Evolutionary conservation across 1,140 invertebrate genomes (phyloP).

Genomic region (Arctopsyche grandis): DNA sequence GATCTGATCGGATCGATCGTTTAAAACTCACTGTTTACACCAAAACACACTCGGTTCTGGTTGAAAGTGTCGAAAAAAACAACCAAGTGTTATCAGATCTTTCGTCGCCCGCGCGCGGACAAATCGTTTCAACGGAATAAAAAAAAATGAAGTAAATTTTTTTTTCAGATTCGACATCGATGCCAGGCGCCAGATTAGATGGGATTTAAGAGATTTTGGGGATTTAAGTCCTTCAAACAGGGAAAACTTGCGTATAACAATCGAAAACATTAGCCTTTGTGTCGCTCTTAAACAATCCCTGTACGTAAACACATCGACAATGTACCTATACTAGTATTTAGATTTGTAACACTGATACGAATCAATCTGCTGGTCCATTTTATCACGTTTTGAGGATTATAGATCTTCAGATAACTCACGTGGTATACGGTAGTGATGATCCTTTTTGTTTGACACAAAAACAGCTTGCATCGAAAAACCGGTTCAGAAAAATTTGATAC

Average conservation of each 20-base stretch:
- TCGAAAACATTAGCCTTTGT: background rate
- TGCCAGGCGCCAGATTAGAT: conserved; percentile 52
- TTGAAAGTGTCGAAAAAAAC: background rate
- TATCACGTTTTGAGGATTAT: too few species aligned
- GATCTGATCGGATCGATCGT: background rate
- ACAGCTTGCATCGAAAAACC: too few species aligned
- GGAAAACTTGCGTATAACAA: background rate
- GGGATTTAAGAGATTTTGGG: conserved; percentile 29
- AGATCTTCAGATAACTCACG: too few species aligned
- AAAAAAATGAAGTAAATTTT: background rate
- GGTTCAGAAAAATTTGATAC: too few species aligned
- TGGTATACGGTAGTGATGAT: too few species aligned
- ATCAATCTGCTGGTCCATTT: too few species aligned
- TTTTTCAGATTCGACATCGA: conserved; percentile 36
- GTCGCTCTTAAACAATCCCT: background rate
- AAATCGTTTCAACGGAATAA: conserved; percentile 5
- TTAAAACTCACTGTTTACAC: background rate
- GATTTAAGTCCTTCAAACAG: background rate
- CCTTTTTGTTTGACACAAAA: too few species aligned
- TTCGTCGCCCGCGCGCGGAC: conserved; percentile 1
- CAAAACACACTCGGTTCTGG: background rate
- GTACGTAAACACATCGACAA: background rate
- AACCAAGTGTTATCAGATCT: background rate
- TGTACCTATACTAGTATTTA: too few species aligned
- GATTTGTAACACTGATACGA: too few species aligned